phyloP scores from a whole-genome alignment of 2,888 invertebrate species.

The Campaea margaritaria region DNA sequence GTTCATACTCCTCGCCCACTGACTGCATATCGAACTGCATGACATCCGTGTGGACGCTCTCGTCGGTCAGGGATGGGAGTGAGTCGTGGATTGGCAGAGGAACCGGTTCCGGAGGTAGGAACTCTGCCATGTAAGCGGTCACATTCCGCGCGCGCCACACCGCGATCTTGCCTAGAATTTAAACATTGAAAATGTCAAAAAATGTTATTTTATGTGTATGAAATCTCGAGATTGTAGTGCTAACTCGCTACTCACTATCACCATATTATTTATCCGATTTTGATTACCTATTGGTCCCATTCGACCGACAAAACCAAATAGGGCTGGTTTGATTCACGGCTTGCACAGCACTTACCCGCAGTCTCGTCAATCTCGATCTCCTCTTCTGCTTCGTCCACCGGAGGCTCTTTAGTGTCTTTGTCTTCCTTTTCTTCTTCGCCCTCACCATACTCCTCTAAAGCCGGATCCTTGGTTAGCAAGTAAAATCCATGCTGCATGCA shows the following conservation, averaged over 20 bases:
- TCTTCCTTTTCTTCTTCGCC: constrained; percentile 78
- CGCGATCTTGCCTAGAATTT: constrained; percentile 73
- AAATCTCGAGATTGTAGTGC: too few species aligned
- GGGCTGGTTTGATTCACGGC: too few species aligned
- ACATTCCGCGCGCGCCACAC: constrained; percentile 89
- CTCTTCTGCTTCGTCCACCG: constrained; percentile 68
- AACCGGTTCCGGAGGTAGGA: constrained; percentile 89
- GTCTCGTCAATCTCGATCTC: constrained; percentile 72
- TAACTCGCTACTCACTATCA: too few species aligned
- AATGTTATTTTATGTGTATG: background rate
- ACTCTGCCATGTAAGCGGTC: constrained; percentile 87
- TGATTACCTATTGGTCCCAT: background rate
- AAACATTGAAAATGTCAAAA: background rate
- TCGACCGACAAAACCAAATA: too few species aligned
- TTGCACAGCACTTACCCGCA: constrained; percentile 57
- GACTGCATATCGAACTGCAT: constrained; percentile 73
- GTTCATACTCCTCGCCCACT: constrained; percentile 68
- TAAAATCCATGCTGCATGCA: constrained; percentile 91
- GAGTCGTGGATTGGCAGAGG: constrained; percentile 88
- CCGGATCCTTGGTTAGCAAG: constrained; percentile 84
- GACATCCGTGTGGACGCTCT: constrained; percentile 68
- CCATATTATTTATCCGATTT: background rate
- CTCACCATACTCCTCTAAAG: constrained; percentile 67
- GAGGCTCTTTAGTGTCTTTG: constrained; percentile 68
- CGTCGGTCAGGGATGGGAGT: constrained; percentile 78